Base-by-base conservation (phyloP, 2,797 vertebrate species). In the Brachyalestes nurse region DNA sequence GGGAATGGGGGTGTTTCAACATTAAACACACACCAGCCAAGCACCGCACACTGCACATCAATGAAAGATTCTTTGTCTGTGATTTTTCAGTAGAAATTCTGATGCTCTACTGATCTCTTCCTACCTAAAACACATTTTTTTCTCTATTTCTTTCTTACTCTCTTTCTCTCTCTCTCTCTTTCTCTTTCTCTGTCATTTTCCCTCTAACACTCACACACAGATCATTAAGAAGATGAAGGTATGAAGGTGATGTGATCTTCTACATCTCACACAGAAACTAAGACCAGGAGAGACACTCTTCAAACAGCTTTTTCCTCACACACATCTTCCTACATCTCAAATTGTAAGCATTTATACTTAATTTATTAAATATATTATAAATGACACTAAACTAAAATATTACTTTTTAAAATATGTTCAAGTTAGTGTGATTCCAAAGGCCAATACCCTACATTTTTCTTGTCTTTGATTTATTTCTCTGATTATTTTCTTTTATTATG, bases 1-100 rank as follows among this genome's bases (percentile, higher is more conserved):
- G 89, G 91, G 92, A 88, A 92, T 90, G 82, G 87, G 88, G 86
- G 89, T 89, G 88, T 91, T 85, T 83, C 86, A 88, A 88, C 89
- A 84, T 92, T 89, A 93, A 91, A 88, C 88, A 89, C 89, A 87
- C 84, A 85, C 17, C 71, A 58, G 38, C 75, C 34, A 70, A 55
- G 40, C 28, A 53, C 57, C 17, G 38, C 57, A 75, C 51, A 42
- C 57, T 65, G 72, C 49, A 40, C 21, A 55, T 40, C 69, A 65
- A 64, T 76, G 57, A 38, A 76, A 61, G 23, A 70, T 76, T 53
- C 57, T 76, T 64, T 64, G 19, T 62, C 23, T 28, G 58, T 80
- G 53, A 55, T 67, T 71, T 75, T 79, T 83, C 38, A 74, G 45
- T 60, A 42, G n/a, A 75, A 53, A 28, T 28, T 45, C 45, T 61